Conservation (phyloP, 92 coral and sea anemone genomes). For the Porites rus region DNA sequence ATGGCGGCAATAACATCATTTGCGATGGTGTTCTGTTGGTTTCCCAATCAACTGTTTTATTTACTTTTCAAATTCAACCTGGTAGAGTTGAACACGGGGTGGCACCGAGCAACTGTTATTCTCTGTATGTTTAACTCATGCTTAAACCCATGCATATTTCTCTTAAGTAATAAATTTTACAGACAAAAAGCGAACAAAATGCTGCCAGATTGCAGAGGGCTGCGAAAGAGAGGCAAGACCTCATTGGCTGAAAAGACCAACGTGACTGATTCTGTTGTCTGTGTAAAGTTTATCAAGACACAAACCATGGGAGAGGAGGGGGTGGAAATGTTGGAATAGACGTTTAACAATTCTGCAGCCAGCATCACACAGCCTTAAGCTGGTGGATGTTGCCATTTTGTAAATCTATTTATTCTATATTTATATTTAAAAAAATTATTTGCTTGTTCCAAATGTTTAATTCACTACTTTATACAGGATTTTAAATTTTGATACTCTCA, state of each 20-base stretch:
- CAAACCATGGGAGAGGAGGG: not conserved
- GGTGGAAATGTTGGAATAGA: constrained; percentile 7
- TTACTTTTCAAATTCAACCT: constrained; percentile 71
- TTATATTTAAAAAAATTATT: too few relatives aligned
- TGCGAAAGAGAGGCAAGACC: not conserved
- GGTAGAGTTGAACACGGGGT: constrained; percentile 61
- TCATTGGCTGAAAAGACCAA: constrained; percentile 1
- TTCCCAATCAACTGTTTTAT: constrained; percentile 78
- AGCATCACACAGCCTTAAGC: not conserved
- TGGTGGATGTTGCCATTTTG: too few relatives aligned
- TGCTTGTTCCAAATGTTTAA: too few relatives aligned
- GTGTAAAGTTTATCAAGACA: not conserved
- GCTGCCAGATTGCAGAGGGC: constrained; percentile 8
- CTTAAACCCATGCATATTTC: constrained; percentile 74
- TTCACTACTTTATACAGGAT: too few relatives aligned
- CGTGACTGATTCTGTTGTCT: not conserved
- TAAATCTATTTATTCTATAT: too few relatives aligned
- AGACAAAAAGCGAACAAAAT: constrained; percentile 49
- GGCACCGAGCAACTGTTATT: constrained; percentile 68
- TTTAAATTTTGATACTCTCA: too few relatives aligned
- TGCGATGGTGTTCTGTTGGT: constrained; percentile 78
- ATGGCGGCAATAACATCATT: constrained; percentile 82
- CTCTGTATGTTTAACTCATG: constrained; percentile 68
- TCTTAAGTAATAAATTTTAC: constrained; percentile 66
- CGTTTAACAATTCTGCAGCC: not conserved